Evolutionary conservation across 2,888 invertebrate genomes (phyloP), one percentile per base, ranked within the genome.

Genomic region (Tyria jacobaeae): DNA sequence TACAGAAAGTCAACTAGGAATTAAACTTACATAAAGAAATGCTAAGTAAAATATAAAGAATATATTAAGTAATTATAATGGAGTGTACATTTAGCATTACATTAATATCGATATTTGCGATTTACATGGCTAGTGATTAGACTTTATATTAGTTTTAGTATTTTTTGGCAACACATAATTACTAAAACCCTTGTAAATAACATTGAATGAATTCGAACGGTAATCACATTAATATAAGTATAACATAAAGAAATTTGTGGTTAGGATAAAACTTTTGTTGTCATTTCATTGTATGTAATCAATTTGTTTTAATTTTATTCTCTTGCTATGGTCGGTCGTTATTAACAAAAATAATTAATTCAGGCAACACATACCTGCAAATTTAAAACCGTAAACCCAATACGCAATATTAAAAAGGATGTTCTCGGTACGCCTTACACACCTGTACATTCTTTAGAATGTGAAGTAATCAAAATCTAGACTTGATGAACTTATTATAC

Each of bases 71-170:
- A 66, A 21, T 62, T 73, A 70, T 74, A 71, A 73, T 75, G 75
- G 50, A 67, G 64, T 67, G 67, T 31, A 53, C 49, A 65, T 59
- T 64, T 63, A 73, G 73, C 62, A 66, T 76, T 75, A 72, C 75
- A 73, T 75, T 72, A 73, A 80, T 81, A 85, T 85, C 78, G 76
- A 82, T 87, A 81, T 85, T 89, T 86, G 89, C 91, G 89, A 92
- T 89, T 89, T 89, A 89, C 84, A 93, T 93, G 93, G 93, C 93
- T 94, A 94, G 93, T 94, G 93, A 94, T 92, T 93, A 93, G 93
- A 90, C 79, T 90, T 89, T 92, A 92, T 88, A 80, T 87, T 91
- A 91, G 89, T 70, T 73, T 81, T 88, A 90, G 86, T 80, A 69
- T 71, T 73, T 80, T 82, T 84, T 81, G 78, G 80, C 83, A 84